Evolutionary conservation across 2,888 invertebrate genomes (phyloP).

Genomic region (Apantesis nais): DNA sequence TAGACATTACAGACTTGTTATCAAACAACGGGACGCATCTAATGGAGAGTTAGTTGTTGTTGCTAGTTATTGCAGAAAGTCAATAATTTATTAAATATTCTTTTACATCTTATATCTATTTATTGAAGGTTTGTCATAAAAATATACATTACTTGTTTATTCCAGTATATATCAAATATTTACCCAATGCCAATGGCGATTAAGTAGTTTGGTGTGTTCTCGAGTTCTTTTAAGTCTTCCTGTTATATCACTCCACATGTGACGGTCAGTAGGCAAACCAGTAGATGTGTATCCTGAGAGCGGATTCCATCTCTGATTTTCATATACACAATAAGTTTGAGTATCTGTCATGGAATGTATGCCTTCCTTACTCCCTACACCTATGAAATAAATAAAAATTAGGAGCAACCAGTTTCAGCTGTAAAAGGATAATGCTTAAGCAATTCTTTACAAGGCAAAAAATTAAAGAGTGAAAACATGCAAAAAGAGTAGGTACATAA

Average conservation of each 20-base stretch:
- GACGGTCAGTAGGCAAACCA: slow-evolving; percentile 93
- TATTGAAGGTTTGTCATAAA: neutral
- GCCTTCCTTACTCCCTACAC: slow-evolving; percentile 76
- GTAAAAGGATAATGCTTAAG: neutral
- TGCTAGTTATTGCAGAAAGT: no score
- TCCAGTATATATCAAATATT: slow-evolving; percentile 5
- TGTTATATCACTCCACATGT: slow-evolving; percentile 96
- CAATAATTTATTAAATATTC: neutral
- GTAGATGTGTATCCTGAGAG: slow-evolving; percentile 94
- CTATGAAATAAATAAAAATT: slow-evolving; percentile 48
- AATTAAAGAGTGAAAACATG: neutral
- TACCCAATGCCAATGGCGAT: slow-evolving; percentile 96
- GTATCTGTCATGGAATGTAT: slow-evolving; percentile 92
- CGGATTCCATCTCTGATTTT: slow-evolving; percentile 98
- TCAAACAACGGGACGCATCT: no score
- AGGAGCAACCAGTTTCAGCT: neutral
- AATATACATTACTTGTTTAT: neutral
- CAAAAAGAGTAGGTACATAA: neutral
- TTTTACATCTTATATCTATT: no score
- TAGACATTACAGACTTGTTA: no score
- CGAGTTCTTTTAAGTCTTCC: slow-evolving; percentile 93
- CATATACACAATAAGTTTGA: slow-evolving; percentile 95
- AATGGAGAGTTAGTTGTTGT: no score
- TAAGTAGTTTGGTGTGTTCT: slow-evolving; percentile 94
- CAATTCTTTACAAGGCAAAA: neutral